These are phyloP conservation scores for Chelidonichthys spinosus DNA, from an alignment of 2,797 vertebrate genomes.

Conservation along the genomic window DNA sequence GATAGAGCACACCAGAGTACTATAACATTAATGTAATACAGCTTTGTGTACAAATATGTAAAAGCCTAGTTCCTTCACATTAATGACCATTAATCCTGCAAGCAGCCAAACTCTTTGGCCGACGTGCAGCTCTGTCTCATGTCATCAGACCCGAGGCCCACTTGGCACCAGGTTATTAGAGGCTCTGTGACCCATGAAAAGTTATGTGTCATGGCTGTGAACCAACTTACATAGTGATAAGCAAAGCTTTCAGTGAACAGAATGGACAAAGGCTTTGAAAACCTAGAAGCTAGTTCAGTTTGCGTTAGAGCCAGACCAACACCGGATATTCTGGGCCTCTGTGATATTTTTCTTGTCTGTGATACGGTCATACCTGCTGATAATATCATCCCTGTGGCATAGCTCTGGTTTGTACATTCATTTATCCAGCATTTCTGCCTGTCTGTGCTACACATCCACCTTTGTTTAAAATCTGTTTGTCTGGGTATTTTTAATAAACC, in stretches of 20 bases:
- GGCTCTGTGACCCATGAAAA: constrained; percentile 62
- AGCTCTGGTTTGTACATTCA: constrained; percentile 6
- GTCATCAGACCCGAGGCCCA: constrained; percentile 60
- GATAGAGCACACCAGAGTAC: neutral
- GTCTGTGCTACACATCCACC: no score
- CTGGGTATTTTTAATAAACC: constrained; percentile 15
- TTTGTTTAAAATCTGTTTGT: no score
- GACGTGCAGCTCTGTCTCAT: constrained; percentile 47
- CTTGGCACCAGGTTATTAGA: constrained; percentile 66
- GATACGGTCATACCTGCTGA: constrained; percentile 9
- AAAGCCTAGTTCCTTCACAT: constrained; percentile 19
- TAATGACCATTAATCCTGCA: constrained; percentile 22
- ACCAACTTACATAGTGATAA: constrained; percentile 67
- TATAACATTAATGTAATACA: neutral
- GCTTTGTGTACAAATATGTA: constrained; percentile 6
- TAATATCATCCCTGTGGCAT: neutral
- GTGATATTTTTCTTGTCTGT: neutral
- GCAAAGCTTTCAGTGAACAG: constrained; percentile 40
- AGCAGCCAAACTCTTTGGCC: constrained; percentile 34
- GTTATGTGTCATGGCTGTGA: constrained; percentile 65
- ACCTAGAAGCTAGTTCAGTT: constrained; percentile 30
- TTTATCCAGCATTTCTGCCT: neutral
- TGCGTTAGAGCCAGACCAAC: neutral
- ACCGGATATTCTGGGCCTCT: constrained; percentile 5
- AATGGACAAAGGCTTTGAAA: constrained; percentile 30